These are phyloP conservation scores for Phyto melanocephala DNA, from an alignment of 2,888 invertebrate species.

Conservation along the genomic window DNA sequence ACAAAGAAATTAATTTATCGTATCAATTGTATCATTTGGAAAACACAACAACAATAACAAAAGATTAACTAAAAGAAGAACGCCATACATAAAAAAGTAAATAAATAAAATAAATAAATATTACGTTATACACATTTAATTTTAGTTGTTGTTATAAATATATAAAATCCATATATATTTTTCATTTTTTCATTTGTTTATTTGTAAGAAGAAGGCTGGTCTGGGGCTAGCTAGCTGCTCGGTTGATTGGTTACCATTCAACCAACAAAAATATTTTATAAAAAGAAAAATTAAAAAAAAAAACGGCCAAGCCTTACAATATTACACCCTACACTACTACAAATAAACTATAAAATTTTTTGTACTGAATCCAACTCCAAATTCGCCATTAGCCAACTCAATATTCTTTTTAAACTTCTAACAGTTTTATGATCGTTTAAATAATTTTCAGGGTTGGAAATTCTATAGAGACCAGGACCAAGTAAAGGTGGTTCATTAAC, in stretches of 20 bases:
- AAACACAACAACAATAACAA: constrained; percentile 1
- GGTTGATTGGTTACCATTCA: constrained; percentile 54
- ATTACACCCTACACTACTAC: too few relatives aligned
- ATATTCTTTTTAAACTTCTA: too few relatives aligned
- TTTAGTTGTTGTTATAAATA: background rate
- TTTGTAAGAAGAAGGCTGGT: constrained; percentile 40
- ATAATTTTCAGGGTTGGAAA: too few relatives aligned
- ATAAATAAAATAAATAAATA: background rate
- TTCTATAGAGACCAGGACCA: too few relatives aligned
- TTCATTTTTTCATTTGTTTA: background rate
- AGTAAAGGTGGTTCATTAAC: too few relatives aligned
- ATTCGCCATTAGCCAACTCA: too few relatives aligned
- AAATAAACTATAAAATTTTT: too few relatives aligned
- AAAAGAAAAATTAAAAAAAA: background rate
- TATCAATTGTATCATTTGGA: constrained; percentile 47
- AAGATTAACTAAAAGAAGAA: constrained; percentile 1
- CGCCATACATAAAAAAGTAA: constrained; percentile 3
- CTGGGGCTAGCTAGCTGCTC: background rate
- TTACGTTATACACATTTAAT: background rate
- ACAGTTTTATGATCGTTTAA: too few relatives aligned
- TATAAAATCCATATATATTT: too few relatives aligned
- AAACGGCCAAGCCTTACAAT: too few relatives aligned
- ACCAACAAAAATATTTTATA: background rate
- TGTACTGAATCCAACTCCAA: too few relatives aligned
- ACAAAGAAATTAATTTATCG: constrained; percentile 36